A percentile compares a stretch with the other conserved stretches of the same genome.
Evolutionary conservation across 2,113 vertebrate species (phyloP).

Genomic region (Gymnogyps californianus): DNA sequence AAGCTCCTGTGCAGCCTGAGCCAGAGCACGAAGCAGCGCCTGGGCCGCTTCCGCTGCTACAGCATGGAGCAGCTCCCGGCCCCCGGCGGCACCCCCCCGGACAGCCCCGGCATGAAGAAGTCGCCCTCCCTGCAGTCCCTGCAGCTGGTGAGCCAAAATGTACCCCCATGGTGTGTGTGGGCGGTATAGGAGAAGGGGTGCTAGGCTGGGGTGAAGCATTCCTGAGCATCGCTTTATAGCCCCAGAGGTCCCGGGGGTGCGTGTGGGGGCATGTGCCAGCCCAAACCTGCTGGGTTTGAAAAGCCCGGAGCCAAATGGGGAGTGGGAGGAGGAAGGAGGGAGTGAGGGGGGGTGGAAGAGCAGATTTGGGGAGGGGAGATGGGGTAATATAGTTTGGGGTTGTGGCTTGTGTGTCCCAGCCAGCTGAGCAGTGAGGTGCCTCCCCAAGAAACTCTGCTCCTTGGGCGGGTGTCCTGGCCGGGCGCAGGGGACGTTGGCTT

Average conservation of each 20-base stretch:
- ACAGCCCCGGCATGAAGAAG: constrained; percentile 74
- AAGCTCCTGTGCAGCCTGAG: constrained; percentile 80
- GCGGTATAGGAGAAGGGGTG: no score
- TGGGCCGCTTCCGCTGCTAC: constrained; percentile 75
- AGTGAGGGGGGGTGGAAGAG: neutral
- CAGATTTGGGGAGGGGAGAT: neutral
- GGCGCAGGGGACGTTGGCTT: rapidly evolving
- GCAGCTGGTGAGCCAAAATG: constrained; percentile 75
- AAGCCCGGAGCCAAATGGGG: neutral
- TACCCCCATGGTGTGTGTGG: no score
- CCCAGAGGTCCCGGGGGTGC: rapidly evolving
- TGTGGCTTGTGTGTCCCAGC: neutral
- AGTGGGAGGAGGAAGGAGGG: neutral
- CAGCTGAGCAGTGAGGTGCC: neutral
- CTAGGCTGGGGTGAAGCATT: neutral
- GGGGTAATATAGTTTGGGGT: neutral
- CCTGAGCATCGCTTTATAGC: neutral
- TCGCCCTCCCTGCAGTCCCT: constrained; percentile 88
- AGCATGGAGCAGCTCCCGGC: constrained; percentile 82
- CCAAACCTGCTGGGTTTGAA: neutral
- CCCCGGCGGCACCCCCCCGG: neutral
- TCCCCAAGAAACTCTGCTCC: neutral
- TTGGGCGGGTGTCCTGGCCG: rapidly evolving
- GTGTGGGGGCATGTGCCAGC: rapidly evolving
- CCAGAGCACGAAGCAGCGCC: constrained; percentile 81